Conservation (phyloP, 2,888 invertebrate species). For the Xestia ashworthii region DNA sequence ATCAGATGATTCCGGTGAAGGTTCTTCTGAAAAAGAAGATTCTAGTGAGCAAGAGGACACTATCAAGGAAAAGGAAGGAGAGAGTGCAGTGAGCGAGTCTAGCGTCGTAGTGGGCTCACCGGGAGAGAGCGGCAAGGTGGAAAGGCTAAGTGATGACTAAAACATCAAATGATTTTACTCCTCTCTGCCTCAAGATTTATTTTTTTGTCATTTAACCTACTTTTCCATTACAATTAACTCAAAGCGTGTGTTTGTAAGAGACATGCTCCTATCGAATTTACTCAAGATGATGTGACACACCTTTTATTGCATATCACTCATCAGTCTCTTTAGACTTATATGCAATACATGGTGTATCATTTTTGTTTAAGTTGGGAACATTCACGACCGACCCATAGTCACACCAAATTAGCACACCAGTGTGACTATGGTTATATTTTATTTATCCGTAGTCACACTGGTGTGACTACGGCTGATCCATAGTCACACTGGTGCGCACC, state of each 20-base stretch:
- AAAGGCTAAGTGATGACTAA: constrained; percentile 80
- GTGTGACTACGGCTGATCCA: too few relatives aligned
- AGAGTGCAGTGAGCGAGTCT: constrained; percentile 76
- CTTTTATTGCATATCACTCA: background rate
- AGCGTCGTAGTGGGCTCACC: constrained; percentile 83
- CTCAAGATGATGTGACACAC: background rate
- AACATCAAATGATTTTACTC: constrained; percentile 28
- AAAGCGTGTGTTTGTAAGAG: background rate
- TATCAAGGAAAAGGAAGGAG: constrained; percentile 54
- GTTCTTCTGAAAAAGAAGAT: constrained; percentile 67
- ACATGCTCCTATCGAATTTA: background rate
- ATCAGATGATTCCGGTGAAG: constrained; percentile 72
- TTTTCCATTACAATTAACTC: constrained; percentile 1
- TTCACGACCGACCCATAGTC: too few relatives aligned
- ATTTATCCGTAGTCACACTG: too few relatives aligned
- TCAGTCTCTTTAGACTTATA: background rate
- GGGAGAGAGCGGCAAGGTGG: constrained; percentile 85
- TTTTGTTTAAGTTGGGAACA: too few relatives aligned
- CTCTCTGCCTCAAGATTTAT: constrained; percentile 16
- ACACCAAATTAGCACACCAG: too few relatives aligned
- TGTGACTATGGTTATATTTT: too few relatives aligned
- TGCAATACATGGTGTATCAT: background rate
- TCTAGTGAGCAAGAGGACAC: constrained; percentile 64
- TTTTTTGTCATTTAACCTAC: background rate
- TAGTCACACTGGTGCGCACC: too few relatives aligned